phyloP scores from a whole-genome alignment of 1,140 invertebrate genomes.

The Dendroctonus valens region DNA sequence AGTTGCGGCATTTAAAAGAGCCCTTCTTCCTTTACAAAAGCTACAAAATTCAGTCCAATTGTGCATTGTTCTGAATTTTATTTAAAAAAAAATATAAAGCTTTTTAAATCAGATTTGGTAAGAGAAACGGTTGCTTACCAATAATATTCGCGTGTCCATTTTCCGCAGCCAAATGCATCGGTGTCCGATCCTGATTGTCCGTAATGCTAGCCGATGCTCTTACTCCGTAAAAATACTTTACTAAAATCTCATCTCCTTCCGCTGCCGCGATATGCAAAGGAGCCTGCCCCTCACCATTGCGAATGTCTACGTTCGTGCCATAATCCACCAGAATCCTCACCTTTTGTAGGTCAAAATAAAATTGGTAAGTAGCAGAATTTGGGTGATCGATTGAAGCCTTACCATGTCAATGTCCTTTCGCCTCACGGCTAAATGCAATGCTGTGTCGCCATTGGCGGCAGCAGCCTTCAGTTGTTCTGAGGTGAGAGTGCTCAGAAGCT shows the following conservation, averaged over 20 bases:
- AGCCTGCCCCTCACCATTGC: conserved; percentile 91
- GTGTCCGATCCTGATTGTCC: conserved; percentile 94
- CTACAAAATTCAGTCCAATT: too few species aligned
- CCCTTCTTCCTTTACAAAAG: too few species aligned
- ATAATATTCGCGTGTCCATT: conserved; percentile 94
- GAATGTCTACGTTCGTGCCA: conserved; percentile 85
- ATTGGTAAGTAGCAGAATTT: background rate
- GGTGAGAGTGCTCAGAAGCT: conserved; percentile 81
- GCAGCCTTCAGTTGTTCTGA: conserved; percentile 74
- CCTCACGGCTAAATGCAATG: conserved; percentile 86
- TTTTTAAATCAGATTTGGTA: too few species aligned
- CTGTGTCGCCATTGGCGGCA: conserved; percentile 79
- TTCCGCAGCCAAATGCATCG: conserved; percentile 96
- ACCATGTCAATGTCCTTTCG: conserved; percentile 87
- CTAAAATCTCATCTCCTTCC: conserved; percentile 88
- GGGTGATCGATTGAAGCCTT: conserved; percentile 3
- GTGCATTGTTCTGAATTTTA: too few species aligned
- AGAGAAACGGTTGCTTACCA: conserved; percentile 2
- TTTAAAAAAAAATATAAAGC: too few species aligned
- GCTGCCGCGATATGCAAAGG: conserved; percentile 92
- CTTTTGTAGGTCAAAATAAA: conserved; percentile 18
- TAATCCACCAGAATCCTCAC: conserved; percentile 86
- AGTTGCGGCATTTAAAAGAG: too few species aligned
- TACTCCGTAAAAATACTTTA: conserved; percentile 94
- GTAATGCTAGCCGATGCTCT: conserved; percentile 90